Base-by-base conservation (phyloP, 2,888 invertebrate genomes). In the Agrotis clavis region DNA sequence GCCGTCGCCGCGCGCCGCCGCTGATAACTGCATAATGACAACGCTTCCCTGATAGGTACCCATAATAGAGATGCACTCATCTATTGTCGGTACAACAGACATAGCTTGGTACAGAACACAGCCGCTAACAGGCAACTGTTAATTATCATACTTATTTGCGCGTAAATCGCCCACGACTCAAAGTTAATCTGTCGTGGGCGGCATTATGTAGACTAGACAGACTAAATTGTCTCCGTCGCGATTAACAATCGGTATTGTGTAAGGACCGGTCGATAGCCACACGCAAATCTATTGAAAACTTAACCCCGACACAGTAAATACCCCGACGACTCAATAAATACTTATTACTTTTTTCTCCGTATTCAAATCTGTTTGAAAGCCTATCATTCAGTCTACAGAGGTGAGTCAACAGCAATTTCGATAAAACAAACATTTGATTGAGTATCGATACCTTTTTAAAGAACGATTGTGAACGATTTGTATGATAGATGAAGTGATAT, bases 21-120 rank as follows among this genome's bases (percentile, higher is more conserved):
- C 54, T n/a, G 51, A 67, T 64, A 61, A n/a, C 61, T 76, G 81
- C 70, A 67, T 79, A 56, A 67, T 64, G 60, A 45, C 47, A 21
- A 41, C 63, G 41, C 21, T 48, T 11, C 51, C 21, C 64, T 53
- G 56, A 41, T 41, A 41, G 41, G 41, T 60, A 64, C 53, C 59
- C 14, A 21, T 1, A 50, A 9, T 21, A 66, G 48, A 51, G 51
- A 30, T 41, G 54, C 51, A 48, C 56, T 18, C 13, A 13, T 19
- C 21, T 16, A 4, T 53, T 59, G 41, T 59, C 63, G 25, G 64
- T 73, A 56, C 0, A 67, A 67, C 35, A 16, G 6, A 35, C 35
- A 63, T n/a, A 16, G 25, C 14, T 53, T 41, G 7, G 11, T 7
- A 5, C 18, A 11, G 6, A 25, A 53, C 45, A 47, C 35, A 18